A percentile compares a stretch with the other conserved stretches of the same genome.
Conservation (phyloP, 2,797 vertebrate genomes). For the Gymnothorax javanicus region DNA sequence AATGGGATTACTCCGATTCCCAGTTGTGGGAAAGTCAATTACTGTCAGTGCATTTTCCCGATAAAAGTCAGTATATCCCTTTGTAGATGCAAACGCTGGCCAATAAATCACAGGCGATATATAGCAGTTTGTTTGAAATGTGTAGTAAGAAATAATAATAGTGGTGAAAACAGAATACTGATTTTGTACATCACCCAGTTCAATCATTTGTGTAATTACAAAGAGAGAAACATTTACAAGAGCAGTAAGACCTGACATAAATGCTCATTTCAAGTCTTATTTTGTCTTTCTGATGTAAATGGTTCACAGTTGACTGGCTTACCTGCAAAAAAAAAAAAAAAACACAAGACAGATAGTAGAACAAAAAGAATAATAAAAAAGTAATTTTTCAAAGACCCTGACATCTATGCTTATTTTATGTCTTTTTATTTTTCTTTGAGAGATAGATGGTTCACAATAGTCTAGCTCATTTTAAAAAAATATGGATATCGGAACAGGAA, state of each 20-base stretch:
- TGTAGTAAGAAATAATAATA: conserved; percentile 1
- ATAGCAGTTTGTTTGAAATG: not conserved
- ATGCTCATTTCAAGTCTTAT: not conserved
- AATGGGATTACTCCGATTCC: conserved; percentile 8
- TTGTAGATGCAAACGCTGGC: conserved; percentile 8
- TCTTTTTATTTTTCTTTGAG: not conserved
- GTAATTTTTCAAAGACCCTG: no score
- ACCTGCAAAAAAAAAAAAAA: no score
- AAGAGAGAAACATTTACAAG: not conserved
- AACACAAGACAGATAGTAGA: no score
- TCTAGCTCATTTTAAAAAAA: not conserved
- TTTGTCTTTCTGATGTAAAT: not conserved
- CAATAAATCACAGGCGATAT: conserved; percentile 6
- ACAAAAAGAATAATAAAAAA: no score
- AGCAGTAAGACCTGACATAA: not conserved
- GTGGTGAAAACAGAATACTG: not conserved
- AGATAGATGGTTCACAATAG: not conserved
- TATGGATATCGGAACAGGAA: not conserved
- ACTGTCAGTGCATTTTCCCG: conserved; percentile 20
- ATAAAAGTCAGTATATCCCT: conserved; percentile 10
- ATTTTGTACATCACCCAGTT: not conserved
- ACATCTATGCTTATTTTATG: not conserved
- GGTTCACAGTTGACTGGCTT: not conserved
- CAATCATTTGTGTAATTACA: not conserved
- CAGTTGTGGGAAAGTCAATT: conserved; percentile 17